phyloP scores from a whole-genome alignment of 2,888 invertebrate species.

The Icerya purchasi region DNA sequence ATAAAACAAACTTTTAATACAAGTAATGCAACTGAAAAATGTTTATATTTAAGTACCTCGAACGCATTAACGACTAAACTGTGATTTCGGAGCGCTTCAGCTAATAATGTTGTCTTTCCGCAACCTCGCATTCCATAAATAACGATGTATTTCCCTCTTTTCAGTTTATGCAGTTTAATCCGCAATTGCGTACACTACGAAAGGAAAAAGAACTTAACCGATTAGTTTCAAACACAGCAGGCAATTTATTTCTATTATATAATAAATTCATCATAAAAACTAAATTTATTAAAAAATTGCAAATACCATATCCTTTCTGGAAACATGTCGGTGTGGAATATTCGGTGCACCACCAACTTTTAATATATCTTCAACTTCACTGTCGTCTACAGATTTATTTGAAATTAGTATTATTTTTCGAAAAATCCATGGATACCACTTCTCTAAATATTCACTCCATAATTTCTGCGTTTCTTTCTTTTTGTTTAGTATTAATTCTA shows the following conservation, averaged over 20 bases:
- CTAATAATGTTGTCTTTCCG: conserved; percentile 46
- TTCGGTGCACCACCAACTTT: conserved; percentile 36
- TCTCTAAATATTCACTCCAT: conserved; percentile 13
- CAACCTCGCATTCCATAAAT: conserved; percentile 55
- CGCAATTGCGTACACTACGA: conserved; percentile 32
- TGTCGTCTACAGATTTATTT: background rate
- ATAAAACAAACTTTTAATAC: too few species aligned
- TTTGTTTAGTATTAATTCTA: conserved; percentile 15
- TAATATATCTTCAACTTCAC: conserved; percentile 17
- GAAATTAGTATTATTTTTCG: background rate
- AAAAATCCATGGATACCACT: conserved; percentile 16
- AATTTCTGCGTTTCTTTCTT: conserved; percentile 1
- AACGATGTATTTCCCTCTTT: conserved; percentile 35
- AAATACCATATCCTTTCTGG: conserved; percentile 30
- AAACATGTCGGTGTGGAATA: conserved; percentile 33
- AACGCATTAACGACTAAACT: conserved; percentile 31
- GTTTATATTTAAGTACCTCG: conserved; percentile 27
- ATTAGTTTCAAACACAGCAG: background rate
- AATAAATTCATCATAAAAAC: background rate
- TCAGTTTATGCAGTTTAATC: conserved; percentile 27
- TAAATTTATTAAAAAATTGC: background rate
- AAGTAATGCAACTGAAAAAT: too few species aligned
- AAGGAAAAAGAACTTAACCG: conserved; percentile 1
- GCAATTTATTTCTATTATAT: too few species aligned
- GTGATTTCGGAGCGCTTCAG: conserved; percentile 33